These are phyloP conservation scores for Drosophila affinis DNA, from an alignment of 2,888 invertebrate species.

Conservation along the genomic window DNA sequence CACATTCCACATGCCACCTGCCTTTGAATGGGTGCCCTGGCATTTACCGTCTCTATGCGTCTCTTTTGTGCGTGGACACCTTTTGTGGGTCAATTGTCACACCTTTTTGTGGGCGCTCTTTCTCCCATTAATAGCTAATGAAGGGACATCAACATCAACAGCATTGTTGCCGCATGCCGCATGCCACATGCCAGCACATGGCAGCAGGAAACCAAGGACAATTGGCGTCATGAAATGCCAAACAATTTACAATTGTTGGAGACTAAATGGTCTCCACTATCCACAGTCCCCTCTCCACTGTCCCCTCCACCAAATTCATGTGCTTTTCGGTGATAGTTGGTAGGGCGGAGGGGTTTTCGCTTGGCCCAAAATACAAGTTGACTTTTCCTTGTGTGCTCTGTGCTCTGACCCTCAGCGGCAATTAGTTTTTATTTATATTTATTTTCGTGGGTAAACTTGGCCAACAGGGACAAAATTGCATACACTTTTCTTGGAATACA, in stretches of 20 bases:
- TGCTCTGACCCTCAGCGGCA: background rate
- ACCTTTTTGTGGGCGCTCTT: constrained; percentile 63
- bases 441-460: background rate
- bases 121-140: constrained; percentile 68
- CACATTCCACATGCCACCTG: background rate
- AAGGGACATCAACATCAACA: constrained; percentile 61
- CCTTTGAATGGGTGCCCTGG: background rate
- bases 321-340: background rate
- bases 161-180: background rate
- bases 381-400: background rate
- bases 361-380: background rate
- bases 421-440: background rate
- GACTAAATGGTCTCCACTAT: constrained; percentile 16
- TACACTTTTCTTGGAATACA: too few relatives aligned
- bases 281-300: background rate
- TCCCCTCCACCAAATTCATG: constrained; percentile 14
- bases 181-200: constrained; percentile 15
- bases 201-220: constrained; percentile 15
- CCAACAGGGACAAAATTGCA: background rate
- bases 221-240: constrained; percentile 32
- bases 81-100: constrained; percentile 64
- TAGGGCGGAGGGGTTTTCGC: background rate
- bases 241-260: constrained; percentile 29
- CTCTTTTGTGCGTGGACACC: background rate
- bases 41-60: background rate